phyloP scores from a whole-genome alignment of 2,888 invertebrate species.

The Phytoseiulus persimilis region DNA sequence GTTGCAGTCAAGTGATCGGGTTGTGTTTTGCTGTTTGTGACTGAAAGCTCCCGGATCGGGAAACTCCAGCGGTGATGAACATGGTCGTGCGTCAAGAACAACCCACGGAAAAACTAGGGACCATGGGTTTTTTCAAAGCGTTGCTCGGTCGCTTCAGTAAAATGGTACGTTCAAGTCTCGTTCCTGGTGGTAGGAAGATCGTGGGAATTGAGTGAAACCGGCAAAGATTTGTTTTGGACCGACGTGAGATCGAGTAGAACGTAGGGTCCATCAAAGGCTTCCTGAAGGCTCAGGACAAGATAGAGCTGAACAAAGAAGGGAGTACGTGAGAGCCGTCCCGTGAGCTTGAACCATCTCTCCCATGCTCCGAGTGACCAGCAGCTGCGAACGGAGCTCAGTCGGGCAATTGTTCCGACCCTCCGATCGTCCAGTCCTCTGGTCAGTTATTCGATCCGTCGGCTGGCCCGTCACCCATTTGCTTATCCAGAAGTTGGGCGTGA shows the following conservation, averaged over 20 bases:
- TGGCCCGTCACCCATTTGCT: neutral
- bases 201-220: neutral
- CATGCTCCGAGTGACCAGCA: neutral
- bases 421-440: too few relatives aligned
- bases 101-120: neutral
- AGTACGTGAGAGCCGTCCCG: neutral
- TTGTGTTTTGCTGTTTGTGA: neutral
- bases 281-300: too few relatives aligned
- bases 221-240: neutral
- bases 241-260: neutral
- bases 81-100: constrained; percentile 15
- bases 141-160: constrained; percentile 15
- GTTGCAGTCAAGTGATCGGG: neutral
- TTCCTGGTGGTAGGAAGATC: too few relatives aligned
- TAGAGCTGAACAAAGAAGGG: neutral
- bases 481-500: neutral
- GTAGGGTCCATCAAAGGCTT: neutral
- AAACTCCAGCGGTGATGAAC: neutral
- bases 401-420: neutral
- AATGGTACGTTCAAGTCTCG: neutral
- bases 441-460: too few relatives aligned
- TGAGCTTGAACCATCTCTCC: neutral
- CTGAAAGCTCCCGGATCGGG: neutral
- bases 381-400: neutral
- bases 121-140: constrained; percentile 29